Base-by-base conservation (phyloP, 2,797 vertebrate species). In the Xerus rutilus region DNA sequence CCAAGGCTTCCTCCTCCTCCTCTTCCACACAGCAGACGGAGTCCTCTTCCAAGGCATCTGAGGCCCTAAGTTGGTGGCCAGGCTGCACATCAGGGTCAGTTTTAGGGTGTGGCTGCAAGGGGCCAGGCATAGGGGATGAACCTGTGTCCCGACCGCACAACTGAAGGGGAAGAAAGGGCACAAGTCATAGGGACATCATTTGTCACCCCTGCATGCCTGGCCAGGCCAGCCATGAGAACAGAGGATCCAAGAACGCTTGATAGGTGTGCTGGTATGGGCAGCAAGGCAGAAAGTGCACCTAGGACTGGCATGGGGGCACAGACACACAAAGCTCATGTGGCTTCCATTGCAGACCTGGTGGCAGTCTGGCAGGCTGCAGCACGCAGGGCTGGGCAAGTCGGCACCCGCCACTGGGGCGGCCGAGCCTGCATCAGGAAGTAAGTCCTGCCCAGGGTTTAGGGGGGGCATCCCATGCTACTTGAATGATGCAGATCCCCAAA, bases 21-120 rank as follows among this genome's bases (percentile, higher is more conserved):
- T 99, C 98, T 79, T 99, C 99, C 97, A 99, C 97, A 97, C 99
- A 99, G 98, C 99, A 99, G 94, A 99, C 99, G 0, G 99, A 99
- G 98, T 99, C 99, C 74, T 98, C 98, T 28, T 99, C 99, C 0
- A 99, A 99, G 95, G 98, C 97, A 4, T 99, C 99, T 0, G 99
- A 99, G 17, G 96, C 98, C 20, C 99, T 98, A 2, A 99, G 98
- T 13, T 97, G 98, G 15, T 97, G 81, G 54, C 98, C 97, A 9
- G 97, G 97, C 11, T 98, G 98, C 9, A 98, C 97, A 23, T 98
- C 98, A 10, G 97, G 73, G 73, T 98, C 97, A 1, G 97, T 98
- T 95, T 99, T 99, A 97, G 98, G 86, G 97, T 91, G 23, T 25
- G 89, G 73, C 20, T 17, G 88, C 59, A 86, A 67, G 35, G 72